Conservation (phyloP, 1,140 invertebrate genomes). For the Aphis craccivora region DNA sequence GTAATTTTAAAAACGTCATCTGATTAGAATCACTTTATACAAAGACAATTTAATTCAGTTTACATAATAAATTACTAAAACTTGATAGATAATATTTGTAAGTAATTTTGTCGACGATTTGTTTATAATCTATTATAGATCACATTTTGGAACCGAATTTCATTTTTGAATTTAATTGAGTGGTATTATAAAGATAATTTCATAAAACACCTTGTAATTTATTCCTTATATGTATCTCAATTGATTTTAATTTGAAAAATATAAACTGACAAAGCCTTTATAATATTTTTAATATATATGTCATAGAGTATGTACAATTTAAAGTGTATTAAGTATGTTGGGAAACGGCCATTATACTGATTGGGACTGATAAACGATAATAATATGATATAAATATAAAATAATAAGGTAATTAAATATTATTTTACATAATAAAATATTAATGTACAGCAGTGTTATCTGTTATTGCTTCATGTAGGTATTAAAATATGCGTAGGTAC, state of each 20-base stretch:
- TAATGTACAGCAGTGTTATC: no score
- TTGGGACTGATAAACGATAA: no score
- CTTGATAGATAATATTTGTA: background rate
- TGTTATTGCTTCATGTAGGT: no score
- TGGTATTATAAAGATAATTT: background rate
- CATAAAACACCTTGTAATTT: background rate
- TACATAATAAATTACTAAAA: background rate
- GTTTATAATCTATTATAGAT: background rate
- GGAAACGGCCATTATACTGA: no score
- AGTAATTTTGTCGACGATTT: background rate
- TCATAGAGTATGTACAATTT: background rate
- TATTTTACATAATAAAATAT: no score
- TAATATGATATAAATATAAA: no score
- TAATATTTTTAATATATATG: background rate
- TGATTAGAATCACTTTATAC: background rate
- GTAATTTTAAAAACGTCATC: background rate
- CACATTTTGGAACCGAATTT: background rate
- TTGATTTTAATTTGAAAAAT: slow-evolving; percentile 9
- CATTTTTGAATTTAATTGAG: background rate
- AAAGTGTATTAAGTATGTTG: no score
- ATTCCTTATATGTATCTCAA: background rate
- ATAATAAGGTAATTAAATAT: no score
- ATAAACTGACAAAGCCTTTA: background rate
- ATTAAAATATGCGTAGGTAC: no score
- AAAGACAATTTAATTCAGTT: background rate